Evolutionary conservation across 2,797 vertebrate genomes (phyloP).

Genomic region (Chromobotia macracanthus): DNA sequence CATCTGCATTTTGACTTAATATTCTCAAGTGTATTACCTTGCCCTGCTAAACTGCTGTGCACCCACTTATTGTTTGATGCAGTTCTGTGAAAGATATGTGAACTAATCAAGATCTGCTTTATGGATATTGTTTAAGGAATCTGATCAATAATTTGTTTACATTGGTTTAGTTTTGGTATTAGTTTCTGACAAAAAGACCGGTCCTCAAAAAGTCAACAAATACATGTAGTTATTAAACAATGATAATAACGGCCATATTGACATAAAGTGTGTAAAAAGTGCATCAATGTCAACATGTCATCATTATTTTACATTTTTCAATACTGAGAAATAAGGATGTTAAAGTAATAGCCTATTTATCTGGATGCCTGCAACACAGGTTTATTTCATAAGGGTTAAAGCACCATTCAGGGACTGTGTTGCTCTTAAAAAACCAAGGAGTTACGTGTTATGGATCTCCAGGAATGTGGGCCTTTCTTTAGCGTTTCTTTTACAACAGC

Average conservation of each 20-base stretch:
- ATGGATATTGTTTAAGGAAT: too few relatives aligned
- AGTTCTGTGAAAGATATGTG: too few relatives aligned
- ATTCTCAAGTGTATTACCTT: not conserved
- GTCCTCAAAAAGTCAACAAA: not conserved
- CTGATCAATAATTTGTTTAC: too few relatives aligned
- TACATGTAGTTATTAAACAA: constrained; percentile 12
- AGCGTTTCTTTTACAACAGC: constrained; percentile 93
- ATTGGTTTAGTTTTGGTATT: too few relatives aligned
- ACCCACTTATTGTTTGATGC: not conserved
- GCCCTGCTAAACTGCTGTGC: not conserved
- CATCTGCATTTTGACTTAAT: not conserved
- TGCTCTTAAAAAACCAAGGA: not conserved
- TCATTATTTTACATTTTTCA: not conserved
- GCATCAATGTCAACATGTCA: not conserved
- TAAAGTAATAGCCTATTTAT: not conserved
- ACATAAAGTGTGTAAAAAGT: not conserved
- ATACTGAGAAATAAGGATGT: not conserved
- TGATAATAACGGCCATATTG: not conserved
- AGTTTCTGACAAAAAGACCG: too few relatives aligned
- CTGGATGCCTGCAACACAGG: not conserved
- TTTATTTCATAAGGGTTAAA: not conserved
- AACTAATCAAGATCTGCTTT: too few relatives aligned
- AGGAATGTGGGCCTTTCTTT: constrained; percentile 91
- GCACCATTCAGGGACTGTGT: too few relatives aligned
- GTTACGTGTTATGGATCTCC: constrained; percentile 82